phyloP scores from a whole-genome alignment of 92 coral and sea anemone genomes.

The Paragorgia papillata region DNA sequence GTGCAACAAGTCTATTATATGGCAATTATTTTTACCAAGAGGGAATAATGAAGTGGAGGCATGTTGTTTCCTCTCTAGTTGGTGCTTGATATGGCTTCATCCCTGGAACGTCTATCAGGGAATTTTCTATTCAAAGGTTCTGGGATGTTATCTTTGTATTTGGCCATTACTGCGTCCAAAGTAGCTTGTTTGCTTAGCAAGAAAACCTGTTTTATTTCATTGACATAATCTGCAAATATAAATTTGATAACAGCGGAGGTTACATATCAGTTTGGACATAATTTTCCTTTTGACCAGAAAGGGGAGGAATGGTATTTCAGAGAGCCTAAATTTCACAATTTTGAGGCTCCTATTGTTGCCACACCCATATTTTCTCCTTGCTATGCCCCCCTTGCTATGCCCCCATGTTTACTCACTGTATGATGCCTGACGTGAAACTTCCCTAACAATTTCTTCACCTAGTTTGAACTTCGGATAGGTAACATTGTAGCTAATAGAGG shows the following conservation, averaged over 20 bases:
- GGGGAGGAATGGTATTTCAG: too few relatives aligned
- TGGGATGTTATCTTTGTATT: conserved; percentile 46
- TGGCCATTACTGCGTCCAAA: conserved; percentile 32
- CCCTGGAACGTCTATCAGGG: conserved; percentile 47
- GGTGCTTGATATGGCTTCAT: conserved; percentile 29
- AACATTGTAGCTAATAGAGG: conserved; percentile 1
- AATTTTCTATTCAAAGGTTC: conserved; percentile 58
- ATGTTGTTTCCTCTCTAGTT: background rate
- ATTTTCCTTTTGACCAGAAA: too few relatives aligned
- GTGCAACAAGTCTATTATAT: too few relatives aligned
- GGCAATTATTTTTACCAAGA: conserved; percentile 13
- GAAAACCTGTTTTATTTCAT: conserved; percentile 40
- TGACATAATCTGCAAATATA: conserved; percentile 47
- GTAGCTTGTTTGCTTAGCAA: conserved; percentile 34
- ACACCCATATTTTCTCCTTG: too few relatives aligned
- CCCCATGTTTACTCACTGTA: conserved; percentile 3
- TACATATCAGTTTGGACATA: too few relatives aligned
- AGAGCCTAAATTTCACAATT: too few relatives aligned
- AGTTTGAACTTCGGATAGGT: conserved; percentile 29
- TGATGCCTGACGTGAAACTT: background rate
- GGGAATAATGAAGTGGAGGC: conserved; percentile 43
- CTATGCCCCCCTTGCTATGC: too few relatives aligned
- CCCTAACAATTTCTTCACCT: conserved; percentile 35
- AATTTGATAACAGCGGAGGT: too few relatives aligned
- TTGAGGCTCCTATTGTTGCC: too few relatives aligned